Evolutionary conservation across 2,797 vertebrate genomes (phyloP).

Genomic region (Peromyscus attwateri): DNA sequence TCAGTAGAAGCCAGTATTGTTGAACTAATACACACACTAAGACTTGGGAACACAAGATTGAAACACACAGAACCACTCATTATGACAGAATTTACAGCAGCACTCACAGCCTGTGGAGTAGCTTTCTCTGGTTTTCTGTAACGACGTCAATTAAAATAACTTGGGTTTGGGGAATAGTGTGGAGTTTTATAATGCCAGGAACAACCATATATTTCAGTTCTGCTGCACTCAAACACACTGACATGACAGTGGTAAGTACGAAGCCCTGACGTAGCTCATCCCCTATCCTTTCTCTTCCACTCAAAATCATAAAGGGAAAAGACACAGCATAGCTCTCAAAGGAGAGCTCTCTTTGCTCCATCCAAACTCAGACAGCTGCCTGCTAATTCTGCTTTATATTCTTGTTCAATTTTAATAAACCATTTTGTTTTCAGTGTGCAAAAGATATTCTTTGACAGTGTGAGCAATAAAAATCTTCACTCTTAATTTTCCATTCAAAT

Average conservation of each 20-base stretch:
- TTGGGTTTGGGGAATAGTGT: constrained; percentile 55
- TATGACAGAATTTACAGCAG: constrained; percentile 13
- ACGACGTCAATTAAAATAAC: constrained; percentile 63
- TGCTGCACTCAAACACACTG: neutral
- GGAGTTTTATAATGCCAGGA: constrained; percentile 42
- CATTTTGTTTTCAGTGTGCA: constrained; percentile 36
- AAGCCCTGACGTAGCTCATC: neutral
- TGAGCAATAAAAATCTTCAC: neutral
- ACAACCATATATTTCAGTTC: constrained; percentile 40
- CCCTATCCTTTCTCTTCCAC: neutral
- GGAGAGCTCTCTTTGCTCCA: constrained; percentile 23
- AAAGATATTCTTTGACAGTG: constrained; percentile 21
- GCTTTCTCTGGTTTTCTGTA: constrained; percentile 56
- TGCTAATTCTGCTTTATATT: constrained; percentile 49
- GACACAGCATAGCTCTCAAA: neutral
- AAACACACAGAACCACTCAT: neutral
- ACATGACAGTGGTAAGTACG: neutral
- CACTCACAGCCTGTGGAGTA: neutral
- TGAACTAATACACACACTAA: neutral
- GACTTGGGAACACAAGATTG: neutral
- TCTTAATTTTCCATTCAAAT: constrained; percentile 9
- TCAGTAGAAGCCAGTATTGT: neutral
- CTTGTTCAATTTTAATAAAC: constrained; percentile 51
- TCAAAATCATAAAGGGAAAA: constrained; percentile 51
- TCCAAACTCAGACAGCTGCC: constrained; percentile 60